Conservation (phyloP, 2,797 vertebrate genomes). For the Poeciliopsis turneri region DNA sequence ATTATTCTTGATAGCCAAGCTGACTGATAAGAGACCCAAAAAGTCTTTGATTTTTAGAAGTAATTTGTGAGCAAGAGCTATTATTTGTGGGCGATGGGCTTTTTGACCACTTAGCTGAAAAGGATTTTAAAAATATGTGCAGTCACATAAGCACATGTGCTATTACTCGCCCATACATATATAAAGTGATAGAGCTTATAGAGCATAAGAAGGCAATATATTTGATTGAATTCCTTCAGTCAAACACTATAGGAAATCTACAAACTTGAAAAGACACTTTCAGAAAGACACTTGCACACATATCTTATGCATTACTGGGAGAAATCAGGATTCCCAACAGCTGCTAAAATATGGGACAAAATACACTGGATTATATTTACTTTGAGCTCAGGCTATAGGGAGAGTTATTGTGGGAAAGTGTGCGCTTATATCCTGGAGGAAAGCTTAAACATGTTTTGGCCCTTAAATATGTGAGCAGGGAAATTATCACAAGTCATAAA, state of each 20-base stretch:
- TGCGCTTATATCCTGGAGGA: not conserved
- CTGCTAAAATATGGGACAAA: conserved; percentile 24
- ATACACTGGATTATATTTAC: conserved; percentile 11
- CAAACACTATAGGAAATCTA: conserved; percentile 1
- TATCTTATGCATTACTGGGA: conserved; percentile 22
- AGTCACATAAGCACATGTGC: not conserved
- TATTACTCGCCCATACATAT: too few species aligned
- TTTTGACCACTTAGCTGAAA: conserved; percentile 30
- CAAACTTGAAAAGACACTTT: conserved; percentile 48
- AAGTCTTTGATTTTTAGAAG: conserved; percentile 9
- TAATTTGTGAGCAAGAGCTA: conserved; percentile 17
- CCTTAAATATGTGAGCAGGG: conserved; percentile 2
- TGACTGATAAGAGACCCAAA: conserved; percentile 8
- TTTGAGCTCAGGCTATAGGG: conserved; percentile 1
- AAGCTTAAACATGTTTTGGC: not conserved
- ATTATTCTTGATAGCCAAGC: not conserved
- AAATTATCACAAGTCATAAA: conserved; percentile 11
- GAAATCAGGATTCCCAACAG: conserved; percentile 1
- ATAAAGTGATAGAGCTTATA: not conserved
- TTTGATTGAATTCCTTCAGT: conserved; percentile 26
- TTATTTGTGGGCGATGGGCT: conserved; percentile 23
- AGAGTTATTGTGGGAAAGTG: conserved; percentile 8
- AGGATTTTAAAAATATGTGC: conserved; percentile 30
- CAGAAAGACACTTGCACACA: conserved; percentile 46
- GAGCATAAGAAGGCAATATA: not conserved